Percentiles rank a stretch among this genome's conserved stretches.
Evolutionary conservation across 1,140 invertebrate species (phyloP).

Genomic region (Zaprionus davidi): DNA sequence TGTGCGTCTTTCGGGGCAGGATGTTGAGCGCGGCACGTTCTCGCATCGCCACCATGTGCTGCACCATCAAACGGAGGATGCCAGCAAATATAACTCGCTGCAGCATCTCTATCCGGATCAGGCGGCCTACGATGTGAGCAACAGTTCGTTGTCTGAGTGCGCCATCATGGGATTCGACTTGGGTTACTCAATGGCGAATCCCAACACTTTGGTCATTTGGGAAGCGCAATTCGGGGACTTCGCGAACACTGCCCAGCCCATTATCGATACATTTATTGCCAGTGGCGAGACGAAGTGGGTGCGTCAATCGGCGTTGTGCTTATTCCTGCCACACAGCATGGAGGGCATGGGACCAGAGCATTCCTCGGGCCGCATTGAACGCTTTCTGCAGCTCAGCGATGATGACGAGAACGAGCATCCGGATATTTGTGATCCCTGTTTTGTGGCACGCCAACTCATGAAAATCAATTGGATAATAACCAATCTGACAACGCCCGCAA

Average conservation of each 20-base stretch:
- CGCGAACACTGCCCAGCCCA: conserved; percentile 98
- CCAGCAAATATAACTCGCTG: conserved; percentile 95
- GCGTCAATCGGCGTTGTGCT: conserved; percentile 96
- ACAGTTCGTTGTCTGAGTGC: conserved; percentile 98
- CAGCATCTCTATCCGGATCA: conserved; percentile 97
- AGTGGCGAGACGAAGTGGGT: conserved; percentile 99
- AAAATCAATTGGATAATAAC: conserved; percentile 99
- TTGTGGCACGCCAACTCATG: conserved; percentile 96
- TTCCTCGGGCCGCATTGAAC: conserved; percentile 96
- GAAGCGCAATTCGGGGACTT: conserved; percentile 99
- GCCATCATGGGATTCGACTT: conserved; percentile 95
- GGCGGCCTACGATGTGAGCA: conserved; percentile 97
- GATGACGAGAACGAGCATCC: conserved; percentile 98
- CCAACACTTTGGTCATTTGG: conserved; percentile 98
- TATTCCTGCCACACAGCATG: conserved; percentile 98
- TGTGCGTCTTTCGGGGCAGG: conserved; percentile 97
- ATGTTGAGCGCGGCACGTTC: conserved; percentile 99
- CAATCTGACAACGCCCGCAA: conserved; percentile 98
- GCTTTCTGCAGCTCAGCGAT: conserved; percentile 98
- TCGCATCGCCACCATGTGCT: conserved; percentile 97
- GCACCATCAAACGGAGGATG: conserved; percentile 98
- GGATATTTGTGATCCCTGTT: conserved; percentile 92
- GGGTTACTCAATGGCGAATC: conserved; percentile 99
- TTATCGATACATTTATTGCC: conserved; percentile 99
- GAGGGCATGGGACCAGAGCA: conserved; percentile 99